Base-by-base conservation (phyloP, 2,888 invertebrate species). In the Meteorus cinctellus region DNA sequence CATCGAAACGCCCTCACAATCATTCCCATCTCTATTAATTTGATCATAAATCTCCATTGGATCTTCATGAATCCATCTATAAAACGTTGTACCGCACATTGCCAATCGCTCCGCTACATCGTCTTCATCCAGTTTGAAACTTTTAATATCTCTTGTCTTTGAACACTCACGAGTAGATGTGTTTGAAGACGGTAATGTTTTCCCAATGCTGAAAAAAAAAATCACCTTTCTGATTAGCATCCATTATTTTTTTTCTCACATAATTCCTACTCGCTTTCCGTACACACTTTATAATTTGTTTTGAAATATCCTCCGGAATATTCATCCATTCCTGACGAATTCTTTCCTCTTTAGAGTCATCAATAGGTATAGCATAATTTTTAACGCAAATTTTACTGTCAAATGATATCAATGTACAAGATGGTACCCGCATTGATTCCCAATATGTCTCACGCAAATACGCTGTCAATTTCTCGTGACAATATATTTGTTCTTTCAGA, bases 371-470 rank as follows among this genome's bases (percentile, higher is more conserved):
- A 0, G 92, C 90, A 84, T 92, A 94, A 86, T 93, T 94, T 76
- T 92, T 91, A 34, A 93, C 92, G 36, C 83, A 84, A 14, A 87
- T 85, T 67, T 88, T 86, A 0, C 84, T 85, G 75, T 90, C 90
- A 60, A 92, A 89, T 1, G 90, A 91, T 51, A 85, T 80, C 2
- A 88, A 69, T n/a, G 76, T 78, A 19, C 84, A 81, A 1, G 92
- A 89, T 14, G 90, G 92, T 3, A 91, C 87, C 29, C 88, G 85
- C 91, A 93, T 92, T 6, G 90, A 86, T 81, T 93, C 91, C 92
- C 93, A 93, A 85, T 92, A 94, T 8, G 87, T 88, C 12, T 86
- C 77, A 81, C 91, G 92, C 80, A 94, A 90, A 90, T 91, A 92
- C 1, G 88, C 87, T 0, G 91, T 91, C 51, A 94, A 91, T 69